Base-by-base conservation (phyloP, 2,888 invertebrate species). In the Villa cingulata region DNA sequence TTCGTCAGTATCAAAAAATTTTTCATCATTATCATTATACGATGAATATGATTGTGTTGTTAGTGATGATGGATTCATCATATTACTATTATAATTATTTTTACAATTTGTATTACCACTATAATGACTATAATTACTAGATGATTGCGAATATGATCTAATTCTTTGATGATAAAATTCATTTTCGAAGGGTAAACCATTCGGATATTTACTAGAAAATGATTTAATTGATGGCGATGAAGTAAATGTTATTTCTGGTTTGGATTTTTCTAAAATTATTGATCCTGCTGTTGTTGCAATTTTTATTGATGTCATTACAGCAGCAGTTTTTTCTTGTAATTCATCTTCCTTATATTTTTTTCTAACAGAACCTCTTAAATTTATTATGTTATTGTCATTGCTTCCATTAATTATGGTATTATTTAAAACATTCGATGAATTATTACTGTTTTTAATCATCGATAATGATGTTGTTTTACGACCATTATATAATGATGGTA, bases 151-250 rank as follows among this genome's bases (percentile, higher is more conserved):
- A 51, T 63, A 63, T 55, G 68, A 68, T 45, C 45, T 42, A 41
- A 29, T 37, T 14, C 38, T 18, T 6, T 42, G 37, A 32, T 51
- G 49, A 47, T 55, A 57, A 50, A 70, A 69, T 55, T 69, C 69
- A 51, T 70, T 62, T 55, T 69, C 69, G 49, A 69, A 69, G 39
- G 69, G 69, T 46, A 69, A 51, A 20, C 70, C 69, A 43, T 66
- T 64, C 3, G 69, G 69, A 46, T 63, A 70, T 52, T 70, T 68
- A 12, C 62, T 66, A 1, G 70, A 70, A 56, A 60, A 69, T 32
- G 66, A 59, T 49, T 64, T 64, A 49, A 63, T 64, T 9, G 65
- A 63, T 42, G 65, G 63, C 46, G 29, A 12, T 32, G 29, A 12
- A 12, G 53, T 48, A n/a, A n/a, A n/a, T n/a, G n/a, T n/a, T n/a